Evolutionary conservation across 2,888 invertebrate species (phyloP), one percentile per base, ranked within the genome.

Genomic region (Pheosia tremula): DNA sequence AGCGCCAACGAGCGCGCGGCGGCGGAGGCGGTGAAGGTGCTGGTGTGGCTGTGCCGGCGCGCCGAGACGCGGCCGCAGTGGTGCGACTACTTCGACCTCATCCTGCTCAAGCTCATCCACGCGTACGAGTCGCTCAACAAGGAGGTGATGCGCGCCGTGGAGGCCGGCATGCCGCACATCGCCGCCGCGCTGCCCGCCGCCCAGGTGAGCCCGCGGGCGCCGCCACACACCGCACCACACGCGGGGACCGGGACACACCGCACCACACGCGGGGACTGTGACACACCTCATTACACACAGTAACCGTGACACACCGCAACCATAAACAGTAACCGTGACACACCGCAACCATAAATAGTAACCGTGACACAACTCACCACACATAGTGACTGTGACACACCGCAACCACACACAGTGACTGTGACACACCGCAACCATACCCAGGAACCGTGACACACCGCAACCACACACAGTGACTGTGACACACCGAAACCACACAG

Each of bases 21-120:
- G 56, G 95, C 96, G 0, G 95, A 96, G 65, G 97, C 97, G 0
- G 95, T 98, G 59, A 96, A 96, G 79, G 97, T 97, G 36, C 94
- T 99, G 54, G 95, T 97, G 66, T 98, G 98, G 92, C 96, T 99
- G 82, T 95, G 98, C 77, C 96, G 97, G 68, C 96, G 97, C 60
- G 95, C 96, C 49, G 95, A 96, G 83, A 95, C 98, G 76, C 94
- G 97, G 54, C 94, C 96, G 64, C 96, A 96, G 74, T 98, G 99
- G 95, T 95, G 96, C 71, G 96, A 96, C 80, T 99, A 97, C 93
- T 96, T 98, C 61, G 99, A 99, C 93, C 95, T 99, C 61, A 96
- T 99, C 50, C 96, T 98, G 61, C 93, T 99, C 58, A 97, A 97
- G 89, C 97, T 99, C 11, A 95, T 99, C 74, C 96, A 97, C 83